These are phyloP conservation scores for Asteroscopus sphinx DNA, from an alignment of 2,888 invertebrate genomes.

Conservation along the genomic window DNA sequence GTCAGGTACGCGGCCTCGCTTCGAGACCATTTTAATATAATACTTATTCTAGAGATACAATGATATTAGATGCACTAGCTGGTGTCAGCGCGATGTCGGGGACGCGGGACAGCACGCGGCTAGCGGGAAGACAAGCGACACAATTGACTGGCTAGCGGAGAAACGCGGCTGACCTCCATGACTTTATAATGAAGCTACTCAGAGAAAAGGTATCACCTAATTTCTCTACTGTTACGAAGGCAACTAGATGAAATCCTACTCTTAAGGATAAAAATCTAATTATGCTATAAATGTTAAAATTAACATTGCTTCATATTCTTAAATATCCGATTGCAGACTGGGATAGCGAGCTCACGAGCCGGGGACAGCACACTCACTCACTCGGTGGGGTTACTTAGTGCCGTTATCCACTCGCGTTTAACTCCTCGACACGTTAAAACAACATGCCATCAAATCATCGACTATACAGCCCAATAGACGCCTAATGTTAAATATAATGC, in stretches of 20 bases:
- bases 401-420: conserved; percentile 75
- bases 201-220: conserved; percentile 88
- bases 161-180: conserved; percentile 74
- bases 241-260: conserved; percentile 90
- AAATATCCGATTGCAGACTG: conserved; percentile 72
- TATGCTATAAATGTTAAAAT: conserved; percentile 88
- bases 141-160: conserved; percentile 81
- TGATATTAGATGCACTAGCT: conserved; percentile 80
- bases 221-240: conserved; percentile 88
- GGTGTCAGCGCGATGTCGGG: conserved; percentile 74
- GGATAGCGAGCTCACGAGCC: conserved; percentile 58
- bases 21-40: conserved; percentile 70
- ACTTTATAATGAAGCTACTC: conserved; percentile 81
- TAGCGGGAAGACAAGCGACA: conserved; percentile 77
- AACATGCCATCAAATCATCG: conserved; percentile 59
- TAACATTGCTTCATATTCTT: conserved; percentile 88
- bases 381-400: conserved; percentile 71
- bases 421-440: conserved; percentile 52
- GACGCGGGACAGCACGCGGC: conserved; percentile 35
- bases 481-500: too few species aligned
- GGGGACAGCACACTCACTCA: conserved; percentile 53
- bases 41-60: conserved; percentile 76
- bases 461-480: too few species aligned
- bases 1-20: conserved; percentile 85
- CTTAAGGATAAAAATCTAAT: conserved; percentile 89